Evolutionary conservation across 1,140 invertebrate species (phyloP), one percentile per base, ranked within the genome.

Genomic region (Physella acuta): DNA sequence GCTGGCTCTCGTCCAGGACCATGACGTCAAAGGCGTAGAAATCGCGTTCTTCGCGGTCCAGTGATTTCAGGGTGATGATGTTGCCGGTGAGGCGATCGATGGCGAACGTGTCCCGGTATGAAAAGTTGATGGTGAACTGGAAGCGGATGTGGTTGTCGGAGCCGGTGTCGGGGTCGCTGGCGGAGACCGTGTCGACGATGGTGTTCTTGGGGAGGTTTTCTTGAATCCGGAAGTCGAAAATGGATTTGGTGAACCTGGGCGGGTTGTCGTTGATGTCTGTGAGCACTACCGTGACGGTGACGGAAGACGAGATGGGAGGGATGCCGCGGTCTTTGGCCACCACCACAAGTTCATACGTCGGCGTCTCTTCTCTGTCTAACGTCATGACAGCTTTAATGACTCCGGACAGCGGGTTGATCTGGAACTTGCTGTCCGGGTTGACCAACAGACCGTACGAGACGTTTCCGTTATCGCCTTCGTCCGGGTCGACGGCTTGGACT

Each of bases 1-100:
- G 94, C 73, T 89, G 90, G 20, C 94, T 94, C 86, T 94, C 93
- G 87, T 98, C 95, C 82, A 90, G 91, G 0, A 95, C 95, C n/a
- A 94, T 88, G 0, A 98, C 90, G 68, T 89, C 87, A 70, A 98
- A 90, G 79, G 91, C 89, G 84, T 95, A 97, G 44, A 89, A 81
- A 11, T 91, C 89, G 56, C 90, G 90, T 88, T 97, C 94, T 88
- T 98, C 95, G 71, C 94, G 88, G 83, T 97, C 94, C 58, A 98
- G 86, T 76, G 88, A 87, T 20, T 87, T 88, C 69, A 89, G 90
- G 30, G 74, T 71, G 33, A 67, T 71, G 37, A 82, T 71, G 3
- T 93, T 89, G 0, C 95, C 95, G 0, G 91, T 91, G 79, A 96
- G 93, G 84, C 95, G 92, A 55, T 92, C 92, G 59, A 97, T 94